Conservation (phyloP, 1,140 invertebrate species). For the Drosophila subobscura region DNA sequence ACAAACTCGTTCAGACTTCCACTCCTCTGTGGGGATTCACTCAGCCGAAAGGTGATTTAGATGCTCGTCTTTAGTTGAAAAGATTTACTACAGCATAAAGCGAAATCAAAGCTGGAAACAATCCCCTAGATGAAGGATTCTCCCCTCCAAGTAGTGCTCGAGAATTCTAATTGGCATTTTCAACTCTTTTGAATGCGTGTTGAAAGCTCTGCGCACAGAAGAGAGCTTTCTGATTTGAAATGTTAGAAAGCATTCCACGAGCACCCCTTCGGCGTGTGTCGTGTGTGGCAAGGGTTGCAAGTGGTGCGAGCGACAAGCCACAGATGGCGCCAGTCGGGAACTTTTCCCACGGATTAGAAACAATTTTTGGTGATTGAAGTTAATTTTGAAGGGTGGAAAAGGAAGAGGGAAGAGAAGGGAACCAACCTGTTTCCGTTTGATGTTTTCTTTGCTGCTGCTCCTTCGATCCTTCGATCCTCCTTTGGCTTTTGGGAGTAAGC, state of each 20-base stretch:
- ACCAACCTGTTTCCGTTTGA: conserved; percentile 30
- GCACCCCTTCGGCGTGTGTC: conserved; percentile 6
- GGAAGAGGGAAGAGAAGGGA: no score
- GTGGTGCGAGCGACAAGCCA: conserved; percentile 22
- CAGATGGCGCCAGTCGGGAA: conserved; percentile 50
- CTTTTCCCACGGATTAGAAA: neutral
- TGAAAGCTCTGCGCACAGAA: conserved; percentile 43
- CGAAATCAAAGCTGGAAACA: conserved; percentile 17
- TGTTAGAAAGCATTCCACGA: conserved; percentile 66
- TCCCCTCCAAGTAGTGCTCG: conserved; percentile 10
- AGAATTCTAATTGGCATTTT: conserved; percentile 38
- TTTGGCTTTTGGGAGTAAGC: conserved; percentile 7
- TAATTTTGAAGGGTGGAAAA: neutral
- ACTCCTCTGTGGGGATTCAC: conserved; percentile 7
- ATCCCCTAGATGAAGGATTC: neutral
- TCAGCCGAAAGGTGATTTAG: conserved; percentile 1
- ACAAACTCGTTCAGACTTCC: conserved; percentile 3
- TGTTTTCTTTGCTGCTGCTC: neutral
- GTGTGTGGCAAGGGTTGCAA: conserved; percentile 24
- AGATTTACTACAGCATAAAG: neutral
- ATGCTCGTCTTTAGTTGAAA: conserved; percentile 11
- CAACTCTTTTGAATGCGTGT: conserved; percentile 10
- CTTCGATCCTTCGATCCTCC: no score
- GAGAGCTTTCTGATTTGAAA: conserved; percentile 71
- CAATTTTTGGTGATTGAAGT: conserved; percentile 3